A percentile compares a stretch with the other conserved stretches of the same genome.
Evolutionary conservation across 2,888 invertebrate genomes (phyloP).

Genomic region (Bellardia pandia): DNA sequence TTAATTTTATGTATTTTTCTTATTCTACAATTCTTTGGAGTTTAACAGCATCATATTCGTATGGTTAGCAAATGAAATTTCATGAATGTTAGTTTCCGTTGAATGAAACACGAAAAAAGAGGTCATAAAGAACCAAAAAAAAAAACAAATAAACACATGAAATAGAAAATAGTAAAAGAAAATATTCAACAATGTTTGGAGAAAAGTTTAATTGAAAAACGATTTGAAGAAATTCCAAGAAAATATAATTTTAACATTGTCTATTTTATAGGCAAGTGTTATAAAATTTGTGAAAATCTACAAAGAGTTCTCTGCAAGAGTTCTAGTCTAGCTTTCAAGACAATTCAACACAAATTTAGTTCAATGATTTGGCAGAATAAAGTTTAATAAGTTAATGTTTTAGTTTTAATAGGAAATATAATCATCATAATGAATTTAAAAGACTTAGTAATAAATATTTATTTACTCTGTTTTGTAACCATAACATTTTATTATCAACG

Average conservation of each 20-base stretch:
- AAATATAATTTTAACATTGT: background rate
- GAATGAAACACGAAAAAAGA: slow-evolving; percentile 3
- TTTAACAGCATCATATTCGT: background rate
- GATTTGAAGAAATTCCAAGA: background rate
- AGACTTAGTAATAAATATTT: too few relatives aligned
- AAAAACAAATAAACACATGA: background rate
- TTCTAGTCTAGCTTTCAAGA: too few relatives aligned
- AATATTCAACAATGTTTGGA: background rate
- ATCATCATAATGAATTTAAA: too few relatives aligned
- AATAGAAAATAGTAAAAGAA: background rate
- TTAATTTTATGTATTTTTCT: background rate
- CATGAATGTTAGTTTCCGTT: slow-evolving; percentile 2
- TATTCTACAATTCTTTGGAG: background rate
- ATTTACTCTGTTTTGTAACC: too few relatives aligned
- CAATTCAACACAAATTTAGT: too few relatives aligned
- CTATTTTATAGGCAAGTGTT: too few relatives aligned
- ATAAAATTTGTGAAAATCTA: too few relatives aligned
- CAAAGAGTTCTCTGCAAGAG: too few relatives aligned
- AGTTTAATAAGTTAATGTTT: too few relatives aligned
- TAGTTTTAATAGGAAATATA: too few relatives aligned
- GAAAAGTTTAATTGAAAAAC: background rate
- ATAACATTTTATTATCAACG: too few relatives aligned
- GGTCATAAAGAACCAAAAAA: slow-evolving; percentile 23
- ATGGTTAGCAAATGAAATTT: background rate
- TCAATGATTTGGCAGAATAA: too few relatives aligned